These are phyloP conservation scores for Australoheros scitulus DNA, from an alignment of 2,113 vertebrate genomes.

Conservation along the genomic window DNA sequence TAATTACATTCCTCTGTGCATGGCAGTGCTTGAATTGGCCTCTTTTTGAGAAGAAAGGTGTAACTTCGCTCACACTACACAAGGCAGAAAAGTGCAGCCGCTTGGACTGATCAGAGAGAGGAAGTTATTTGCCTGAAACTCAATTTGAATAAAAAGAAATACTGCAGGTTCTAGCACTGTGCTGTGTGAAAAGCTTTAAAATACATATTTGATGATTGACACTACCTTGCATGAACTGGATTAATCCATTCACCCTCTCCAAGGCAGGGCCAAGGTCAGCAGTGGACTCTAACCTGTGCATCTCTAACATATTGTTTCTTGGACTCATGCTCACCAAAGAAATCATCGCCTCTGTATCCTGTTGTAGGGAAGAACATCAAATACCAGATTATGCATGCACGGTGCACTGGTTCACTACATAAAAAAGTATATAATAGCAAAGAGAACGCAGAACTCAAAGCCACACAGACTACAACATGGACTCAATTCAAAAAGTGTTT, in stretches of 20 bases:
- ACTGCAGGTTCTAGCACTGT: neutral
- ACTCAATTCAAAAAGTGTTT: neutral
- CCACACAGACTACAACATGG: neutral
- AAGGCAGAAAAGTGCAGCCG: neutral
- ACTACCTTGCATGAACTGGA: constrained; percentile 78
- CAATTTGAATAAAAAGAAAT: constrained; percentile 9
- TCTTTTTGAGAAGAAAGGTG: neutral
- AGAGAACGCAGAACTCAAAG: neutral
- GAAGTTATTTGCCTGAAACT: neutral
- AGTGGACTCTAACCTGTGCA: constrained; percentile 58
- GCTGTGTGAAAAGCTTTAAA: neutral
- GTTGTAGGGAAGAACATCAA: neutral
- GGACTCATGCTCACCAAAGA: constrained; percentile 65
- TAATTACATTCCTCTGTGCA: neutral
- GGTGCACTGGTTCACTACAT: neutral
- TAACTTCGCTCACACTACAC: neutral
- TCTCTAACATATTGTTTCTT: constrained; percentile 68
- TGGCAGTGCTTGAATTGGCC: neutral
- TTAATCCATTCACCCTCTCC: constrained; percentile 68
- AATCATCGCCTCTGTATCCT: constrained; percentile 77
- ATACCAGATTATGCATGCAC: neutral
- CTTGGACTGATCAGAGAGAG: neutral
- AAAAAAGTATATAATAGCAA: neutral
- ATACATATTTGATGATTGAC: neutral
- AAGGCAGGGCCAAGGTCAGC: constrained; percentile 72